A percentile compares a stretch with the other conserved stretches of the same genome.
phyloP scores from a whole-genome alignment of 2,888 invertebrate species.

The Andrena minutula region DNA sequence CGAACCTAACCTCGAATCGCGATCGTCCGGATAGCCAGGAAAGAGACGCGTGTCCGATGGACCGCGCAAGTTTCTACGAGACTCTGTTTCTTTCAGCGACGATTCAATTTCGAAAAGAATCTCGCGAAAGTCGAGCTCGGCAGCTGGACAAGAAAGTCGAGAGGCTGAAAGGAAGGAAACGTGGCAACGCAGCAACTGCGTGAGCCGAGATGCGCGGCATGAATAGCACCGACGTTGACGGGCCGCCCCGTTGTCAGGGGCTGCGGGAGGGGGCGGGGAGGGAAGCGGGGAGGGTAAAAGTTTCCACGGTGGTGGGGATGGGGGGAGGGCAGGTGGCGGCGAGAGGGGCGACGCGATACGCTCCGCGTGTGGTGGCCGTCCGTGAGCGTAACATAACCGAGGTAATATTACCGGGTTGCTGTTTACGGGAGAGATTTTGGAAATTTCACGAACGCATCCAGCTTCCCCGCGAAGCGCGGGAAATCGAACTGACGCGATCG shows the following conservation, averaged over 20 bases:
- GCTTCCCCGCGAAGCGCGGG: slow-evolving; percentile 39
- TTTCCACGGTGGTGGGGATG: slow-evolving; percentile 65
- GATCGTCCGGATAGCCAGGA: not conserved
- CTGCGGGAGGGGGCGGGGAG: slow-evolving; percentile 20
- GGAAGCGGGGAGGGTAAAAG: slow-evolving; percentile 60
- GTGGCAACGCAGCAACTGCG: slow-evolving; percentile 77
- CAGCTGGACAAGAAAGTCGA: slow-evolving; percentile 69
- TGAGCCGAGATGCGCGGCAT: slow-evolving; percentile 78
- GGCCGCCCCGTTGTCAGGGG: slow-evolving; percentile 41
- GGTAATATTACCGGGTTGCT: slow-evolving; percentile 62
- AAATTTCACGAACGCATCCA: slow-evolving; percentile 52
- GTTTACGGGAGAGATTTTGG: slow-evolving; percentile 56
- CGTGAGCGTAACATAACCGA: slow-evolving; percentile 59
- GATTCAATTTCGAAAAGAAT: slow-evolving; percentile 21
- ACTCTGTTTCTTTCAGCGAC: not conserved
- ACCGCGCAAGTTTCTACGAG: not conserved
- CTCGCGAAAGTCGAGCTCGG: not conserved
- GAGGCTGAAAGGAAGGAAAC: slow-evolving; percentile 28
- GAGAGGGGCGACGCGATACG: slow-evolving; percentile 32
- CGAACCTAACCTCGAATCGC: not conserved
- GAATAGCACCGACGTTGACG: slow-evolving; percentile 73
- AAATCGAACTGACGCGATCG: slow-evolving; percentile 43
- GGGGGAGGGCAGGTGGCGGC: slow-evolving; percentile 14
- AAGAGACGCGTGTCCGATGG: not conserved
- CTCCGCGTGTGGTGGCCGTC: slow-evolving; percentile 43